Percentiles rank a stretch among this genome's conserved stretches.
Conservation (phyloP, 2,113 vertebrate genomes). For the Pterocles gutturalis region DNA sequence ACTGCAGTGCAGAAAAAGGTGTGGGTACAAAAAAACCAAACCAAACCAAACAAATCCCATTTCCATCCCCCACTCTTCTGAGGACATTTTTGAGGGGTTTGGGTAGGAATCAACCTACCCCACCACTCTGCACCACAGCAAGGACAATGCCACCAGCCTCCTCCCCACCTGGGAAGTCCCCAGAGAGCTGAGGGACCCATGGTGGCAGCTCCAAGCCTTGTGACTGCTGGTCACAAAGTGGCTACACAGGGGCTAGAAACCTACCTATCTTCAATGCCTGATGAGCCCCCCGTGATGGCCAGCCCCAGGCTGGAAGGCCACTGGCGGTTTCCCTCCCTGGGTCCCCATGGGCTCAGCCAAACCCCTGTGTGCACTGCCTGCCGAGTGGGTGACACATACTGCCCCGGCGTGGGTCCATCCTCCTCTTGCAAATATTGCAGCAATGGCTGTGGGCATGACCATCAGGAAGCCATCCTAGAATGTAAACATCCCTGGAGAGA, state of each 20-base stretch:
- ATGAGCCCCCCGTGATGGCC: not conserved
- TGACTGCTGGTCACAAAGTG: not conserved
- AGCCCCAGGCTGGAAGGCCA: not conserved
- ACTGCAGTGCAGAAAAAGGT: constrained; percentile 20
- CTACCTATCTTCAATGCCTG: fast-evolving
- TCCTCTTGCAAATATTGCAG: not conserved
- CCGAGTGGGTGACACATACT: no score
- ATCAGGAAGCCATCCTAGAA: not conserved
- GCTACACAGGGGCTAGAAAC: not conserved
- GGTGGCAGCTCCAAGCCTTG: not conserved
- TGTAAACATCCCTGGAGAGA: not conserved
- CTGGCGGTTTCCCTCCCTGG: not conserved
- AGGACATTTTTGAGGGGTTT: not conserved
- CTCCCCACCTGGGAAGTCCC: not conserved
- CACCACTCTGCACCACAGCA: not conserved
- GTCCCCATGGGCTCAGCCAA: not conserved
- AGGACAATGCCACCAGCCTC: not conserved
- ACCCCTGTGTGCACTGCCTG: no score
- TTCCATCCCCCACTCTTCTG: not conserved
- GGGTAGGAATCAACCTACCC: not conserved
- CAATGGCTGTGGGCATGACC: fast-evolving
- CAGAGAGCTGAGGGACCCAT: not conserved
- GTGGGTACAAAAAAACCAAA: not conserved
- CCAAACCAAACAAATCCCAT: not conserved
- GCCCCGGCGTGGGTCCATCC: fast-evolving